A percentile compares a stretch with the other conserved stretches of the same genome.
phyloP scores from a whole-genome alignment of 2,113 vertebrate genomes.

The Petrocephalus microphthalmus region DNA sequence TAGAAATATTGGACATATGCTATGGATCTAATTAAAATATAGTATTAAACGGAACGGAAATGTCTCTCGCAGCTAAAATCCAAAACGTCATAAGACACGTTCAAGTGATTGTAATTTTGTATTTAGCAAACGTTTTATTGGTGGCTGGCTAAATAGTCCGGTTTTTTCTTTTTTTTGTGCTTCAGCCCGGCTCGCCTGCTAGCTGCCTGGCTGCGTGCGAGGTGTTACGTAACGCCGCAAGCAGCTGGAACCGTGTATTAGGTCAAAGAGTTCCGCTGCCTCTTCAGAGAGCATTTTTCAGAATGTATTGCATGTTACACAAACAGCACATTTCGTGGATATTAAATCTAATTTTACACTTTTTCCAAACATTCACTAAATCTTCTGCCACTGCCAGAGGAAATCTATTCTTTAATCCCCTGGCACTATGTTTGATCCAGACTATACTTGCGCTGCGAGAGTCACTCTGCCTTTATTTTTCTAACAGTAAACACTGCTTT shows the following conservation, averaged over 20 bases:
- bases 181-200: neutral
- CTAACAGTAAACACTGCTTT: neutral
- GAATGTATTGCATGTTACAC: neutral
- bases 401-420: neutral
- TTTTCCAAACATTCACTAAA: neutral
- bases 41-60: neutral
- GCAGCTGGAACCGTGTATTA: neutral
- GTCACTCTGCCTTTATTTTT: neutral
- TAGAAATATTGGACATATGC: neutral
- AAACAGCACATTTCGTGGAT: neutral
- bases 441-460: neutral
- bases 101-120: neutral
- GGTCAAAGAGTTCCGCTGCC: neutral
- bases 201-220: neutral
- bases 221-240: neutral
- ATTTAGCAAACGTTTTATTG: neutral
- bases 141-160: neutral
- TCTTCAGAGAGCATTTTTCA: neutral
- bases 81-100: neutral
- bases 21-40: neutral
- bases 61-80: neutral
- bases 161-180: neutral
- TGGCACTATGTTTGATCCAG: neutral
- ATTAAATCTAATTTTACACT: neutral
- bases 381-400: neutral